A percentile compares a stretch with the other conserved stretches of the same genome.
Evolutionary conservation across 2,113 vertebrate species (phyloP).

Genomic region (Nerophis ophidion): DNA sequence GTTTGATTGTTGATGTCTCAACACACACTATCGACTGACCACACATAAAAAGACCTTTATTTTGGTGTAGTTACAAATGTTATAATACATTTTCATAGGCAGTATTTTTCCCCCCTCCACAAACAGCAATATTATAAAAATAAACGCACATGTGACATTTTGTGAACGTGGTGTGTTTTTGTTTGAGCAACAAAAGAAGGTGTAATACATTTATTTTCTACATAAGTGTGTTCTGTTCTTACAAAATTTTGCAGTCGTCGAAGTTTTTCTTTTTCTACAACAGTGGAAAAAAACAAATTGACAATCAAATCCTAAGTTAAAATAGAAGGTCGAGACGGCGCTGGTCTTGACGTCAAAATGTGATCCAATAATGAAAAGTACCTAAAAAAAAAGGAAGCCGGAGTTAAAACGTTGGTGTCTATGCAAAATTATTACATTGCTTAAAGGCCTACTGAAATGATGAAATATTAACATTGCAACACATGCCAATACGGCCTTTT

Average conservation of each 20-base stretch:
- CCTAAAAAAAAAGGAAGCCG: constrained; percentile 30
- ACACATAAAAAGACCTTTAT: constrained; percentile 76
- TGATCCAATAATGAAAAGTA: constrained; percentile 7
- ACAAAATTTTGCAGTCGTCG: constrained; percentile 33
- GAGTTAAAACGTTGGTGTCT: constrained; percentile 24
- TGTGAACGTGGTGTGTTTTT: constrained; percentile 43
- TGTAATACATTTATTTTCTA: constrained; percentile 40
- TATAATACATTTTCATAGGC: constrained; percentile 70
- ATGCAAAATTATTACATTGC: constrained; percentile 37
- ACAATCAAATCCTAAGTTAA: constrained; percentile 11
- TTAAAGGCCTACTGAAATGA: too few species aligned
- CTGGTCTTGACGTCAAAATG: constrained; percentile 16
- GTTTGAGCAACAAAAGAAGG: constrained; percentile 17
- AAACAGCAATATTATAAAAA: constrained; percentile 76
- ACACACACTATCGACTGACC: constrained; percentile 58
- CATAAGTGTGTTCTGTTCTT: constrained; percentile 32
- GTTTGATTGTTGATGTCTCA: too few species aligned
- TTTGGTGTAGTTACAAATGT: constrained; percentile 76
- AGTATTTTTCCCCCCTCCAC: constrained; percentile 64
- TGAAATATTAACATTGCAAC: too few species aligned
- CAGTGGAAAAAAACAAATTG: constrained; percentile 17
- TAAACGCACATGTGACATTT: constrained; percentile 72
- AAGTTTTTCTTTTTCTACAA: too few species aligned
- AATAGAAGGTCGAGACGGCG: constrained; percentile 1
- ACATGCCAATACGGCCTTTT: too few species aligned